phyloP scores from a whole-genome alignment of 2,888 invertebrate species.

The Cheilosia impressa region DNA sequence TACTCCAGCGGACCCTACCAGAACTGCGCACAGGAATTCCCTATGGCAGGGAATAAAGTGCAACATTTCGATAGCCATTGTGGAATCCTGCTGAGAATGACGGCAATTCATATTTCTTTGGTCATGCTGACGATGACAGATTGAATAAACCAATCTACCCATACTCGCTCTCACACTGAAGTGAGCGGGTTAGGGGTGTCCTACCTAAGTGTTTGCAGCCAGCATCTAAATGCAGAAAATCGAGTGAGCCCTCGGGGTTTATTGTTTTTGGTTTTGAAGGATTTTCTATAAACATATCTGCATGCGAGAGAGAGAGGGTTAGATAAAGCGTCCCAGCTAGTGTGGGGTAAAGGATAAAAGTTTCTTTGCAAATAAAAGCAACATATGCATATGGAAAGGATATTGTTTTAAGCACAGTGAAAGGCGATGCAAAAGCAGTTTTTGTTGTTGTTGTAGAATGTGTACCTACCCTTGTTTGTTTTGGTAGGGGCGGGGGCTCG shows the following conservation, averaged over 20 bases:
- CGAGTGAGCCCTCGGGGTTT: conserved; percentile 67
- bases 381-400: conserved; percentile 23
- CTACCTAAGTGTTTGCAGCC: conserved; percentile 49
- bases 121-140: conserved; percentile 72
- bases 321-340: background rate
- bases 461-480: conserved; percentile 1
- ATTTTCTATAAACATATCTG: conserved; percentile 18
- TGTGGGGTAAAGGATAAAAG: conserved; percentile 10
- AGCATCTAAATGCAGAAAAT: conserved; percentile 70
- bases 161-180: background rate
- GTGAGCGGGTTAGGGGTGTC: background rate
- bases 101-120: conserved; percentile 63
- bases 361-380: conserved; percentile 43
- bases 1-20: conserved; percentile 28
- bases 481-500: background rate
- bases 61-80: conserved; percentile 67
- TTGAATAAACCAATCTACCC: conserved; percentile 39
- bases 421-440: background rate
- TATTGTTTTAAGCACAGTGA: conserved; percentile 47
- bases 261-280: conserved; percentile 61
- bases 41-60: conserved; percentile 42
- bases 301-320: background rate
- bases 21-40: conserved; percentile 22
- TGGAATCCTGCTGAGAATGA: conserved; percentile 47
- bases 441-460: conserved; percentile 15